Conservation (phyloP, 2,888 invertebrate species). For the Strigamia transsilvanica region DNA sequence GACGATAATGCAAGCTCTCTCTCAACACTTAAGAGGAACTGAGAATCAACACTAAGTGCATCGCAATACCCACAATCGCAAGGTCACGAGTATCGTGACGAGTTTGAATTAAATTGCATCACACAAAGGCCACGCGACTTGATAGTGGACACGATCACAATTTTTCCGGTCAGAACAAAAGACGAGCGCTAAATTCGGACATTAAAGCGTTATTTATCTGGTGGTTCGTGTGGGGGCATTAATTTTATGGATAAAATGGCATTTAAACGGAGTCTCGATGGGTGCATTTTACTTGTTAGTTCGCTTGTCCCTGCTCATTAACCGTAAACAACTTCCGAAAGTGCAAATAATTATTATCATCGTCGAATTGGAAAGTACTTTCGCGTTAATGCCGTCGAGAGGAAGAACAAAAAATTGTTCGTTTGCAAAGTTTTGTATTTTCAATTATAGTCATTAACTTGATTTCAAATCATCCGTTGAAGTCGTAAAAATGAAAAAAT, state of each 20-base stretch:
- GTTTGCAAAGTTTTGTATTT: background rate
- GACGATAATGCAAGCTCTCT: background rate
- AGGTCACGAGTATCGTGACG: no score
- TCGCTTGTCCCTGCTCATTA: background rate
- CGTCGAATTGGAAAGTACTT: background rate
- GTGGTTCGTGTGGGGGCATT: background rate
- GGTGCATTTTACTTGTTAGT: background rate
- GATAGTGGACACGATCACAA: background rate
- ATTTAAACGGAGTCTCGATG: background rate
- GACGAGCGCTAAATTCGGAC: background rate
- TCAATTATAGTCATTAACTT: background rate
- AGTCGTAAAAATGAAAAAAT: background rate
- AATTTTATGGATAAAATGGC: background rate
- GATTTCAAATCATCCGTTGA: background rate
- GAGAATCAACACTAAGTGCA: conserved; percentile 24
- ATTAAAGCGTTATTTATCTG: background rate
- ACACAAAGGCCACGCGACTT: background rate
- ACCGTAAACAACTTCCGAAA: background rate
- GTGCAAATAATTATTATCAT: background rate
- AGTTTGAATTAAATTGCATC: background rate
- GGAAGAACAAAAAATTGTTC: background rate
- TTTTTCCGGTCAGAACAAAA: background rate
- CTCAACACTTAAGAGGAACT: conserved; percentile 2
- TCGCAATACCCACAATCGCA: background rate
- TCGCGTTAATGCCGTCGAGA: no score